Base-by-base conservation (phyloP, 2,113 vertebrate genomes). In the Hydrochoerus hydrochaeris region DNA sequence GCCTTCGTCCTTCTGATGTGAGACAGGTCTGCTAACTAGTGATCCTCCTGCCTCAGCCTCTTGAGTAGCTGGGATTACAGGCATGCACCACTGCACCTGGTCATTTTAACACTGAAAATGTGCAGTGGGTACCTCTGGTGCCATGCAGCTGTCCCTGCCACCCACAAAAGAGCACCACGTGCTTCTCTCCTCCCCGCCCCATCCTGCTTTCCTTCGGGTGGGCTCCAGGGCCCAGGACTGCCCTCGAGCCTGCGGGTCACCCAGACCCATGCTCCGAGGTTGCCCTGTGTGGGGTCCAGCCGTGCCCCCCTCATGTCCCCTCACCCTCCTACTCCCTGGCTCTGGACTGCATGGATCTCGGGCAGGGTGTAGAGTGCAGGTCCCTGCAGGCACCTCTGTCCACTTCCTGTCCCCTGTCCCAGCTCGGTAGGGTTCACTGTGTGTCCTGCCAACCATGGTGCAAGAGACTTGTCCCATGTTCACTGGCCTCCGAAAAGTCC, bases 401-500 rank as follows among this genome's bases (percentile, higher is more conserved):
- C 3, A 38, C 71, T 26, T 75, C 71, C 71, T 26, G 38, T 1
- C 22, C 71, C 71, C 4, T 4, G 4, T 8, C 38, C 20, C 3
- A 3, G 38, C 71, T 26, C 71, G 0, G n/a, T 73, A 22, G 38
- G 10, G 71, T 41, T 19, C 67, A 38, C 19, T 8, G 26, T 41
- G 69, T n/a, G 22, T 71, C 69, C 69, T 24, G n/a, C 69, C 35
- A 14, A 38, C 8, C 7, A 3, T 11, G 71, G 71, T 10, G 11
- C 17, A 3, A 12, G 22, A 11, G 38, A 24, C 71, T 73, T 73
- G 38, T 22, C 38, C 38, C 10, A 1, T 22, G 3, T 38, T 75
- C 38, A 0, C 67, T 38, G 67, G 22, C 38, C 38, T 1, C 32
- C 4, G 0, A 22, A 38, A 44, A 0, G 22, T 11, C 38, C 5